Conservation (phyloP, 1,140 invertebrate species). For the Argopecten irradians region DNA sequence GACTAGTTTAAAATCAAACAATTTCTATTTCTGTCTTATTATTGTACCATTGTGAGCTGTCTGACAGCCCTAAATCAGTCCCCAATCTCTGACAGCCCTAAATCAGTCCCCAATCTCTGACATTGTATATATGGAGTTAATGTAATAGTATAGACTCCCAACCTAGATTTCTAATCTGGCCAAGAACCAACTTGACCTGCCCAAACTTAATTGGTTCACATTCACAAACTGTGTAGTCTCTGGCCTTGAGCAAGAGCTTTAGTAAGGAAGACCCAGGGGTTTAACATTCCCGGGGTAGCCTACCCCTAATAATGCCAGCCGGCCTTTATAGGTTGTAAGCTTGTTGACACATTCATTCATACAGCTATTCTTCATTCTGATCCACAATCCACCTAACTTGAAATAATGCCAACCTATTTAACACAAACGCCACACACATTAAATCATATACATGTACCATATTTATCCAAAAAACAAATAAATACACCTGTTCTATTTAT, state of each 20-base stretch:
- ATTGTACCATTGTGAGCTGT: too few relatives aligned
- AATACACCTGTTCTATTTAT: background rate
- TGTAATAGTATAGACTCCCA: background rate
- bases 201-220: background rate
- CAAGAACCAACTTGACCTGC: background rate
- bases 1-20: too few relatives aligned
- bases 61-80: background rate
- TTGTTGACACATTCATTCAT: conserved; percentile 18
- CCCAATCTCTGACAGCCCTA: background rate
- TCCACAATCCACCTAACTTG: background rate
- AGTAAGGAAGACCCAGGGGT: background rate
- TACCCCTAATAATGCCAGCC: background rate
- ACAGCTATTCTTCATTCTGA: background rate
- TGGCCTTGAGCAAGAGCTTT: background rate
- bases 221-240: background rate
- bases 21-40: too few relatives aligned
- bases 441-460: background rate
- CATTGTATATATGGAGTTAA: background rate
- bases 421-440: conserved; percentile 5
- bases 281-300: background rate
- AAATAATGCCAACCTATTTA: conserved; percentile 12
- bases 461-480: background rate
- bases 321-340: background rate
- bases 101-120: background rate
- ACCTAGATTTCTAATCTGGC: background rate